A percentile compares a stretch with the other conserved stretches of the same genome.
Evolutionary conservation across 2,797 vertebrate genomes (phyloP).

Genomic region (Poecilia gillii): DNA sequence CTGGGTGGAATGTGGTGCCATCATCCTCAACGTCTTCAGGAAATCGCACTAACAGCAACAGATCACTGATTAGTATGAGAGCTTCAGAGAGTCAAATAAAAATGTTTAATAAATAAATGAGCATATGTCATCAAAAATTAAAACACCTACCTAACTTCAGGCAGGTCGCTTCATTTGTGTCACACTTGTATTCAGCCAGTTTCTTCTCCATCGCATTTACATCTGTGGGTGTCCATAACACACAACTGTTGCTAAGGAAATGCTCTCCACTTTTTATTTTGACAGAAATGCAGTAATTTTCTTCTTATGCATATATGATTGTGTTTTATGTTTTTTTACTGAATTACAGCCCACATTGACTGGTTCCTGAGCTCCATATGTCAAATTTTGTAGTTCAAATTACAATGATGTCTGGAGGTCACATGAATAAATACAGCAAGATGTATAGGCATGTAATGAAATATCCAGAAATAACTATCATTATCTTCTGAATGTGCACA

Average conservation of each 20-base stretch:
- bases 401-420: neutral
- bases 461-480: neutral
- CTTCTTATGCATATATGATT: too few species aligned
- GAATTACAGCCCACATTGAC: neutral
- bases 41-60: constrained; percentile 85
- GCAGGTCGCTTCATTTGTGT: constrained; percentile 96
- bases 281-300: neutral
- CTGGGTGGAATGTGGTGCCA: constrained; percentile 92
- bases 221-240: constrained; percentile 67
- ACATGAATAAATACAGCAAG: neutral
- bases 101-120: neutral
- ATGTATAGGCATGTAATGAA: neutral
- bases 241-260: neutral
- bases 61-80: neutral
- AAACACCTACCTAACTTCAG: constrained; percentile 90
- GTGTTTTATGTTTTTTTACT: neutral
- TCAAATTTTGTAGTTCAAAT: neutral
- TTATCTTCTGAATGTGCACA: neutral
- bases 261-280: neutral
- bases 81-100: neutral
- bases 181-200: constrained; percentile 96
- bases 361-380: neutral
- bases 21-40: constrained; percentile 97
- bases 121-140: neutral
- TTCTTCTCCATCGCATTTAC: constrained; percentile 96